These are phyloP conservation scores for Schizotus pectinicornis DNA, from an alignment of 2,888 invertebrate species.

Conservation along the genomic window DNA sequence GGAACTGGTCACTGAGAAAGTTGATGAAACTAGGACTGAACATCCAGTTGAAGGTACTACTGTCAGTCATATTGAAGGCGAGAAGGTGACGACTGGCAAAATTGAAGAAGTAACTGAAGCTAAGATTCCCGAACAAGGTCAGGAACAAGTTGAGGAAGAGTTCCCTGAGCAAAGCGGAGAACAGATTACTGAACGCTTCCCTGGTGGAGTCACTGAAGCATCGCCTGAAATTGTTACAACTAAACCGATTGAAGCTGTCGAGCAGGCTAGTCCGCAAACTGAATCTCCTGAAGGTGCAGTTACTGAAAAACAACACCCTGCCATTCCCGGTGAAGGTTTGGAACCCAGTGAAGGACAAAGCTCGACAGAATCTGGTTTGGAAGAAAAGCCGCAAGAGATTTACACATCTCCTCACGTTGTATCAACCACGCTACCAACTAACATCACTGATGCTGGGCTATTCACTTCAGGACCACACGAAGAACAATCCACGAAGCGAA, in stretches of 20 bases:
- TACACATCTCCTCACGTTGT: constrained; percentile 9
- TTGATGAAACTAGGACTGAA: constrained; percentile 1
- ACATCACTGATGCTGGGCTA: not conserved
- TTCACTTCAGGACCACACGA: constrained; percentile 37
- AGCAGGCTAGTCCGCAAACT: constrained; percentile 9
- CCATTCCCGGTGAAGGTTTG: constrained; percentile 23
- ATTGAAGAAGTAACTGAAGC: constrained; percentile 7
- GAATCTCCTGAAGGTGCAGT: constrained; percentile 6
- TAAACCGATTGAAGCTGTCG: constrained; percentile 21
- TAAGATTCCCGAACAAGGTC: not conserved
- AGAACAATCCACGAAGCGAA: constrained; percentile 32
- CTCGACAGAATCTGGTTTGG: constrained; percentile 11
- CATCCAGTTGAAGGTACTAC: not conserved
- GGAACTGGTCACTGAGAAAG: constrained; percentile 9
- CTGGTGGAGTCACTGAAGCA: constrained; percentile 23
- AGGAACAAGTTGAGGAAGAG: not conserved
- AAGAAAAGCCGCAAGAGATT: constrained; percentile 2
- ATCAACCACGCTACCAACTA: constrained; percentile 2
- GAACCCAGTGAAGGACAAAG: constrained; percentile 20
- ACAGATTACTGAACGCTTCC: constrained; percentile 9
- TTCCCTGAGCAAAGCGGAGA: constrained; percentile 13
- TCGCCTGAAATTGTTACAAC: constrained; percentile 17
- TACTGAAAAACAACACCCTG: constrained; percentile 10
- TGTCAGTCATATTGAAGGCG: not conserved
- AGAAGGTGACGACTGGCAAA: not conserved